phyloP scores from a whole-genome alignment of 2,113 vertebrate species.

The Saiga tatarica region DNA sequence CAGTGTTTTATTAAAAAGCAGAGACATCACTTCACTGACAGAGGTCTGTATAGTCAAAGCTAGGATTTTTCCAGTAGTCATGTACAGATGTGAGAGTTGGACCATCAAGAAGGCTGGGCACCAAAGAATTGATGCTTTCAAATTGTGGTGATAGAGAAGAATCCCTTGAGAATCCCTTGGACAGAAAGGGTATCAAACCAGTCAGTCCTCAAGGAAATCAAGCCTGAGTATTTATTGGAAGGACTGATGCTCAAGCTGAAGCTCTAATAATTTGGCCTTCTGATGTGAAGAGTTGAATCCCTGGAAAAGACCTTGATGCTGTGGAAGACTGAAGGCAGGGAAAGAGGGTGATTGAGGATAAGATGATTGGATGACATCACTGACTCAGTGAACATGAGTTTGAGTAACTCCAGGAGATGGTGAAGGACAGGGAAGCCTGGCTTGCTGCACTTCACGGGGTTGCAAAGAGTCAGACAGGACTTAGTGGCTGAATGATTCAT shows the following conservation, averaged over 20 bases:
- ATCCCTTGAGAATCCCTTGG: background rate
- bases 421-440: background rate
- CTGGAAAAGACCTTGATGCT: background rate
- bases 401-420: background rate
- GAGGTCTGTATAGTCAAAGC: background rate
- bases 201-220: background rate
- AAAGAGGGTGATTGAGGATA: background rate
- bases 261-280: background rate
- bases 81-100: background rate
- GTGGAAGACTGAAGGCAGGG: background rate
- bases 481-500: background rate
- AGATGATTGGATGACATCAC: background rate
- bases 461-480: background rate
- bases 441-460: background rate
- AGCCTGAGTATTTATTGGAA: background rate
- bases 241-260: background rate
- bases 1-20: background rate
- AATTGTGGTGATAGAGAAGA: background rate
- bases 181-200: background rate
- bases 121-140: background rate
- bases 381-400: background rate
- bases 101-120: background rate
- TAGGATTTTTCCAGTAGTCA: background rate
- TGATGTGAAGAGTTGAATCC: background rate
- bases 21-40: background rate